Base-by-base conservation (phyloP, 2,888 invertebrate species). In the Taenaris catops region DNA sequence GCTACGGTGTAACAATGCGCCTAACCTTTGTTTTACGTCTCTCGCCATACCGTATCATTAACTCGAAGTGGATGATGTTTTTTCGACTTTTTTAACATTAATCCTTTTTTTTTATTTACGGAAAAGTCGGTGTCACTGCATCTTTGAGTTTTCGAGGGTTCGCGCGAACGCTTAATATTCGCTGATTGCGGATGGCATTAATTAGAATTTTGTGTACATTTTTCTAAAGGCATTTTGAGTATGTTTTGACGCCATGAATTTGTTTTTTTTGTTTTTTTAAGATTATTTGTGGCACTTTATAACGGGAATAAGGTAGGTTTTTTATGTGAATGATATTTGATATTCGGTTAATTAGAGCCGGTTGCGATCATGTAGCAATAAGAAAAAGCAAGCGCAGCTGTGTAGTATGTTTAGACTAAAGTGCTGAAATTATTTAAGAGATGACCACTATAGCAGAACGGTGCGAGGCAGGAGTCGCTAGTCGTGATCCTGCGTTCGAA, bases 41-140 rank as follows among this genome's bases (percentile, higher is more conserved):
- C 79, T 73, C 83, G 64, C 64, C 79, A 71, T 80, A 74, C 74
- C 86, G 84, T 86, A 84, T 86, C 86, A 84, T 86, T 84, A 86
- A 84, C 86, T 83, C 78, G 72, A 69, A 86, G 86, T 83, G 84
- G 79, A 72, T 72, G 75, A 50, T 60, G 59, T 69, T 81, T 80
- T 80, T 81, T 73, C 32, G 63, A 68, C 72, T 80, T 83, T 83
- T n/a, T 84, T 81, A 70, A 59, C 67, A 61, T 71, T 84, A 81
- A 83, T 81, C 67, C 64, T 70, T 75, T n/a, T 80, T 73, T 78
- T 70, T 80, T 79, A 73, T 74, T 74, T 74, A 70, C 66, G 68
- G 56, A 65, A 71, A 72, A 75, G 57, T 55, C 52, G 73, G 73
- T 78, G 81, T 76, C 80, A 71, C 69, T 63, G 71, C 51, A 62